These are phyloP conservation scores for Anneissia japonica DNA, from an alignment of 35 echinoderm and acorn worm genomes.

Conservation along the genomic window DNA sequence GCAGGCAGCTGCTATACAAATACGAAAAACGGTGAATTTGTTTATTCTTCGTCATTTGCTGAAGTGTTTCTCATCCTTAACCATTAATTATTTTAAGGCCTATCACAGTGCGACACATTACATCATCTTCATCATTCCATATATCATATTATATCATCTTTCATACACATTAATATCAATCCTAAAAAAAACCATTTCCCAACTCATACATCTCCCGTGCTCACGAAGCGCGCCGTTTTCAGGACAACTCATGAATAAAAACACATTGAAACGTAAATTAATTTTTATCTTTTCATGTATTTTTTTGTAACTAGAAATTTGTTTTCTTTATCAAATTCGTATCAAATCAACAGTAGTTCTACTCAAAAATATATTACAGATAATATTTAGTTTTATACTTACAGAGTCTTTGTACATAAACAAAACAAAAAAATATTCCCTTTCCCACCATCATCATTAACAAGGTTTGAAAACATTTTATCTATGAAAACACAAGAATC, in stretches of 20 bases:
- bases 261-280: background rate
- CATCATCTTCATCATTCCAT: no score
- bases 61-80: no score
- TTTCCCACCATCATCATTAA: background rate
- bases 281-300: background rate
- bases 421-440: background rate
- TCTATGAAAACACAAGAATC: background rate
- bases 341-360: background rate
- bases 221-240: no score
- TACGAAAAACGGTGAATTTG: no score
- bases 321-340: slow-evolving; percentile 2
- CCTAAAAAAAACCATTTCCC: no score
- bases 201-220: no score
- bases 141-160: no score
- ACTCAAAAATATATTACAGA: slow-evolving; percentile 2
- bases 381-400: background rate
- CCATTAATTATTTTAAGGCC: no score
- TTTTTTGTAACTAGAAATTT: background rate
- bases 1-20: background rate
- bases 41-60: no score
- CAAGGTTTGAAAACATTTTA: background rate
- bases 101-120: no score
- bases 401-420: background rate
- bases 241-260: background rate
- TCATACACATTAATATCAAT: no score